Base-by-base conservation (phyloP, 2,888 invertebrate genomes). In the Scaptomyza cyrtandrae region DNA sequence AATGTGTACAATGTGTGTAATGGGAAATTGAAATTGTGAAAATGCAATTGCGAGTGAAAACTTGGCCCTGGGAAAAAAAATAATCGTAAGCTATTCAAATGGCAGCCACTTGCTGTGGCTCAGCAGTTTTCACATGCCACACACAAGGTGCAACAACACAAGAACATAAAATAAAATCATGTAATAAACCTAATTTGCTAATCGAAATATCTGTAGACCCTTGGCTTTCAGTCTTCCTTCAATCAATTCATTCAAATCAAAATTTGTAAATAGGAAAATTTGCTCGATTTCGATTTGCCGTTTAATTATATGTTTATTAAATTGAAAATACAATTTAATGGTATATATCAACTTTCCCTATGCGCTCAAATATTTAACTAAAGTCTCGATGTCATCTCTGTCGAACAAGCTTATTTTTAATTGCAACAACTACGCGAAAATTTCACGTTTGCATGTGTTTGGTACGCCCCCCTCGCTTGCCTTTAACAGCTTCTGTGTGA, bases 401-500 rank as follows among this genome's bases (percentile, higher is more conserved):
- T 24, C 9, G 49, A 60, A 49, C 24, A 48, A 43, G 58, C 58
- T 39, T 44, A 27, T 24, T 54, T 33, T 54, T 69, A 78, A 84
- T 80, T 81, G 76, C 67, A 61, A 53, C 61, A 65, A 69, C 78
- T 75, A 46, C 69, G 71, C 27, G 3, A 64, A 56, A 64, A 67
- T 67, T 70, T 64, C 71, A 64, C 55, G 71, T 74, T 78, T 68
- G 76, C 76, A 84, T 78, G 76, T 66, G 65, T 33, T 33, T 9
- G 73, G 67, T 45, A 41, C 41, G 56, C n/a, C 19, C 24, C 43
- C 24, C 24, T 13, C 19, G 19, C n/a, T 13, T 46, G 35, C 37
- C 6, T 27, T 37, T 19, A 16, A 45, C 11, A 46, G 19, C 24
- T 41, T 62, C 57, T 60, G 65, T 76, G 72, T 57, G 75, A 64